phyloP scores from a whole-genome alignment of 2,797 vertebrate species.

The Gouania willdenowi region DNA sequence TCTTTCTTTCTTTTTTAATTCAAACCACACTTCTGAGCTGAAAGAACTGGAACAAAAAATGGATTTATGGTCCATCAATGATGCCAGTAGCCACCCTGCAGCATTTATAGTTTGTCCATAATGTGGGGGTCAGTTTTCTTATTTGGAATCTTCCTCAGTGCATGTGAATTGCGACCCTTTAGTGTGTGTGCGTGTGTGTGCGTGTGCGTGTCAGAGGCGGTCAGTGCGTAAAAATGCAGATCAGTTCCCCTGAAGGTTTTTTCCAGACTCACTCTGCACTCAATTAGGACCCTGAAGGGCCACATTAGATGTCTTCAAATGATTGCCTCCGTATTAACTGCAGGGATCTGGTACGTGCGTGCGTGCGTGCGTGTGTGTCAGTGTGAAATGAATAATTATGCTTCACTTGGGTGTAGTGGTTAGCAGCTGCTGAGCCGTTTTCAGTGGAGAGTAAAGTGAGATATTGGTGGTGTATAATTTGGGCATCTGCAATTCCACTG shows the following conservation, averaged over 20 bases:
- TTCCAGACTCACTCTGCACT: slow-evolving; percentile 24
- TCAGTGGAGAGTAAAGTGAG: slow-evolving; percentile 11
- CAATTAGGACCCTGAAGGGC: slow-evolving; percentile 32
- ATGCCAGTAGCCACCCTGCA: no score
- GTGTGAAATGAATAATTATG: slow-evolving; percentile 13
- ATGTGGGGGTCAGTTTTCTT: no score
- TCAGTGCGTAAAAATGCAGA: slow-evolving; percentile 27
- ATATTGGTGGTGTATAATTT: slow-evolving; percentile 33
- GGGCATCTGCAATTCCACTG: slow-evolving; percentile 46
- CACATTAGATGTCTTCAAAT: slow-evolving; percentile 9
- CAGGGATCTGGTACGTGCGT: not conserved
- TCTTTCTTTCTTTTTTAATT: no score
- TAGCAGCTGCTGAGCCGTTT: slow-evolving; percentile 9
- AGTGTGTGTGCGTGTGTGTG: no score
- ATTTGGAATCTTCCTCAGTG: no score
- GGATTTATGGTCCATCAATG: no score
- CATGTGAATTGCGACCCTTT: no score
- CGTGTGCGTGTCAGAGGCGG: slow-evolving; percentile 25
- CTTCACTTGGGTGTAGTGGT: slow-evolving; percentile 3
- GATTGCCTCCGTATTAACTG: slow-evolving; percentile 16
- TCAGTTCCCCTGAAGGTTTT: slow-evolving; percentile 28
- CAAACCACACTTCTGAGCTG: no score
- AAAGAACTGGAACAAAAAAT: no score
- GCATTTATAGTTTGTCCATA: no score
- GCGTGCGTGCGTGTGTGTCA: not conserved